Base-by-base conservation (phyloP, 2,888 invertebrate genomes). In the Geophilus truncorum region DNA sequence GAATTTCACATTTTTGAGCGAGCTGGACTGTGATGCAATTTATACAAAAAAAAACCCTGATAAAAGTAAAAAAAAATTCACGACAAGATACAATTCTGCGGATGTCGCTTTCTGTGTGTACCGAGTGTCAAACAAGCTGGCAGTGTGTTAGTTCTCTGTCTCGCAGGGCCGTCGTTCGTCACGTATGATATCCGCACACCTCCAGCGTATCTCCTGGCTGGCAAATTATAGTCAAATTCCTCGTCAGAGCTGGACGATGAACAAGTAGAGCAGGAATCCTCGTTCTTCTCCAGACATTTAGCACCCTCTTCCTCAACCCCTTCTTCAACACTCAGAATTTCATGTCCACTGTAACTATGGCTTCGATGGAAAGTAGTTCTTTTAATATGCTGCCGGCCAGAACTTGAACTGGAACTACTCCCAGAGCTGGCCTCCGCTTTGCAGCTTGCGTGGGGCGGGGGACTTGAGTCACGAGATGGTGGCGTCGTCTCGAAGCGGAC, bases 171-270 rank as follows among this genome's bases (percentile, higher is more conserved):
- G 88, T 95, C 96, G 87, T 95, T 96, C 84, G 96, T 96, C 83
- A 96, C 96, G 88, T 96, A 97, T 10, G 95, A 94, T 85, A 96
- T 95, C 84, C 96, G 89, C 15, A 95, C 94, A 57, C 95, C 95
- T 10, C 86, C 85, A 80, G 94, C 94, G 86, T 94, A 94, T 81
- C 94, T 89, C 84, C 94, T 88, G 57, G 94, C 92, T 3, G 95
- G 95, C 84, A 95, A 88, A 81, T 87, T 86, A 83, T 95, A 93
- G 82, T 94, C 93, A 87, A 95, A 95, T 80, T 95, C 95, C 18
- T 94, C 94, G 30, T 94, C 94, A 84, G 92, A 92, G 77, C 92
- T 92, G 0, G 94, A 95, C 84, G 90, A 90, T 30, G 89, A 89
- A 83, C 96, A 96, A 15, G 96, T 96, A 57, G 96, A 96, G 87